Percentiles rank a stretch among this genome's conserved stretches.
Evolutionary conservation across 2,113 vertebrate species (phyloP).

Genomic region (Microcebus jonahi): DNA sequence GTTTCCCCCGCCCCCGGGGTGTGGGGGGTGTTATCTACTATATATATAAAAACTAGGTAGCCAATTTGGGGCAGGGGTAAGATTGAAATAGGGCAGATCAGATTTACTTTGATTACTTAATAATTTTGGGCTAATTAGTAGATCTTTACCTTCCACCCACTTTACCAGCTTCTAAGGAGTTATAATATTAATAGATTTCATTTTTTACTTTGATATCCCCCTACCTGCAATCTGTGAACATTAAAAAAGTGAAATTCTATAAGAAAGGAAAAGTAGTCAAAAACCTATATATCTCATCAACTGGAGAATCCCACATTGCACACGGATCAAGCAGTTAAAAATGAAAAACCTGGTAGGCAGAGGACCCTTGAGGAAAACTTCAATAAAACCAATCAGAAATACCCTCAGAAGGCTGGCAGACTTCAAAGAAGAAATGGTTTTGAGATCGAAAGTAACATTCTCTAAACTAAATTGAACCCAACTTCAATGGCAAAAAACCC

Average conservation of each 20-base stretch:
- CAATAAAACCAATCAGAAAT: background rate
- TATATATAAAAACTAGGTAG: background rate
- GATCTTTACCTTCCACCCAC: background rate
- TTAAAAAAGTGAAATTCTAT: background rate
- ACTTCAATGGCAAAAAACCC: background rate
- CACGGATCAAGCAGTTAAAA: background rate
- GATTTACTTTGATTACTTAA: slow-evolving; percentile 39
- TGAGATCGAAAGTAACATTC: background rate
- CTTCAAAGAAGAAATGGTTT: background rate
- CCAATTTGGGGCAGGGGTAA: background rate
- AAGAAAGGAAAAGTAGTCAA: background rate
- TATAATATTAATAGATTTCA: background rate
- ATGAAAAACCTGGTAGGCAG: background rate
- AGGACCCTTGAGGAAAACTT: background rate
- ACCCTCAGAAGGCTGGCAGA: background rate
- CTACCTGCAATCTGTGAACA: background rate
- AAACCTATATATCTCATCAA: background rate
- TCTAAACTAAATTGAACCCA: background rate
- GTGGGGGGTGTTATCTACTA: background rate
- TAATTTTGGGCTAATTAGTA: background rate
- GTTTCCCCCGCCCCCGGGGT: no score
- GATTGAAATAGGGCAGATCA: background rate
- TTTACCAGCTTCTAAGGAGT: background rate
- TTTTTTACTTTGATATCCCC: background rate
- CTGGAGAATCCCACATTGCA: background rate